A percentile compares a stretch with the other conserved stretches of the same genome.
phyloP scores from a whole-genome alignment of 2,888 invertebrate genomes.

The Cantharis rufa region DNA sequence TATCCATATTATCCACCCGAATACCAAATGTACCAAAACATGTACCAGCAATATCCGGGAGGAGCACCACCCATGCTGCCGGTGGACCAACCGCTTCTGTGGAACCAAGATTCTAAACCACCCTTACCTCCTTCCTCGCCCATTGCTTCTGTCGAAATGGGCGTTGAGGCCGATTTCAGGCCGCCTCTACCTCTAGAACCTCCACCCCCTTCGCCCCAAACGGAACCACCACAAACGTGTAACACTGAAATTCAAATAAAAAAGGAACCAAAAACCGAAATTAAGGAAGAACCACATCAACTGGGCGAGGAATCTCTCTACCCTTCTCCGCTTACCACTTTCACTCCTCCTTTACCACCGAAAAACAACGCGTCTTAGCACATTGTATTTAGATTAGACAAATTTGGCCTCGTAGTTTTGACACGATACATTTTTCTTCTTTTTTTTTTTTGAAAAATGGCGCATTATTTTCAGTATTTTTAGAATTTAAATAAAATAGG shows the following conservation, averaged over 20 bases:
- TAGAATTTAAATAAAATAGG: background rate
- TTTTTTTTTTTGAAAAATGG: background rate
- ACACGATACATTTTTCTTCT: background rate
- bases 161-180: background rate
- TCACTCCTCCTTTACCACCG: background rate
- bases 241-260: background rate
- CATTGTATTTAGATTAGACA: background rate
- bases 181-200: conserved; percentile 64
- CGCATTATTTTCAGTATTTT: background rate
- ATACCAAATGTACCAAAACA: background rate
- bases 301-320: background rate
- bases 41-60: conserved; percentile 36
- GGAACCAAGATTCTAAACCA: background rate
- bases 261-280: background rate
- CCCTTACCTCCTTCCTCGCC: background rate
- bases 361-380: background rate
- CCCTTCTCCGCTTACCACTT: background rate
- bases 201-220: conserved; percentile 66
- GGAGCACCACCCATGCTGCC: conserved; percentile 38
- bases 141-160: background rate
- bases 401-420: background rate
- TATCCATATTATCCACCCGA: background rate
- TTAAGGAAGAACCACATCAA: background rate
- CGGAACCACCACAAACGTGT: conserved; percentile 56
- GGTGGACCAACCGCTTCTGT: conserved; percentile 4